Base-by-base conservation (phyloP, 1,140 invertebrate genomes). In the Trichonephila clavata region DNA sequence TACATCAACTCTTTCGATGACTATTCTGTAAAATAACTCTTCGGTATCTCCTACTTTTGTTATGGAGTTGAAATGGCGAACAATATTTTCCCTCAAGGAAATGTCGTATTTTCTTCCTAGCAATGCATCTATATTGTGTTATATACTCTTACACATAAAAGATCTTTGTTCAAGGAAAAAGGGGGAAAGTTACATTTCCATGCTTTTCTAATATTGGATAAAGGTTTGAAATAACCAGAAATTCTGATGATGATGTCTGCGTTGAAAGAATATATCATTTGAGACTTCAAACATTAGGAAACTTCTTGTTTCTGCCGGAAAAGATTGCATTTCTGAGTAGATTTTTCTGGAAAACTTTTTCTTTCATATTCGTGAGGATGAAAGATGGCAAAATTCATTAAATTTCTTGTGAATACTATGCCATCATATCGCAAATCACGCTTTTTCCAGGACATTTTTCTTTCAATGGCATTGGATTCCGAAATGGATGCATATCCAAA, bases 181-280 rank as follows among this genome's bases (percentile, higher is more conserved):
- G 18, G n/a, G 4, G 63, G 63, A 21, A 14, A n/a, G 6, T 63
- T 20, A 3, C 18, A 3, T 24, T 68, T 68, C n/a, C 13, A 24
- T 24, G 8, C 20, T n/a, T 65, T 65, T 65, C 20, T n/a, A 68
- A 68, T n/a, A 13, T 24, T 24, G 21, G 7, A 24, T 68, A 68
- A 68, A 68, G 24, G 63, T 21, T n/a, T 68, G 21, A 24, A 68
- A 24, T 13, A 68, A 8, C 14, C 27, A 20, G 24, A 77, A 32
- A 32, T 27, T 77, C 24, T 77, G 24, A 77, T 77, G 27, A 27
- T 77, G 27, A 77, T 77, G 68, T 20, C 68, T 77, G 27, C 27
- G 68, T 77, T 77, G 68, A 77, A 77, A 77, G 24, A 32, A 77
- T 18, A 32, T 32, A 32, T 77, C 24, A 77, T 27, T 77, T 68